A percentile compares a stretch with the other conserved stretches of the same genome.
These are phyloP conservation scores for Sphaerophoria taeniata DNA, from an alignment of 2,888 invertebrate genomes.

Conservation along the genomic window DNA sequence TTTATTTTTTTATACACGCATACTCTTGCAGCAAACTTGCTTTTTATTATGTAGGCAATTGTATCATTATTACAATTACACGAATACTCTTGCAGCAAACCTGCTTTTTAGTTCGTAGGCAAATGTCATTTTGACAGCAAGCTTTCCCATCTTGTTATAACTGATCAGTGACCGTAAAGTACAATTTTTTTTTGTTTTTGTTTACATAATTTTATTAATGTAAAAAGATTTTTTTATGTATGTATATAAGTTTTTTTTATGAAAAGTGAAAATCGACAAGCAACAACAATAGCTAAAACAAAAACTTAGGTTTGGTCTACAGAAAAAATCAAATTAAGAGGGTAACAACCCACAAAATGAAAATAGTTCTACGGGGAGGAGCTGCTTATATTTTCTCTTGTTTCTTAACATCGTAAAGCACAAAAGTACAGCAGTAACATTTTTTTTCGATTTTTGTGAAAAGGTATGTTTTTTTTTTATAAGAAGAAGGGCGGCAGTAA, in stretches of 20 bases:
- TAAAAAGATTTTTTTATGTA: slow-evolving; percentile 44
- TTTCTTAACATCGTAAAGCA: slow-evolving; percentile 8
- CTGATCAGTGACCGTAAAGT: slow-evolving; percentile 65
- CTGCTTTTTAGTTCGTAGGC: no score
- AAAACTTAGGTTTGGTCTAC: slow-evolving; percentile 35
- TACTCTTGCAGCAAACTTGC: no score
- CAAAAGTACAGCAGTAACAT: slow-evolving; percentile 7
- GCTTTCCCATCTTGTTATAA: no score
- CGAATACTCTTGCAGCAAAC: no score
- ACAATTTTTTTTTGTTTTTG: slow-evolving; percentile 34
- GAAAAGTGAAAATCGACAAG: slow-evolving; percentile 63
- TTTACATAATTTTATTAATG: slow-evolving; percentile 30
- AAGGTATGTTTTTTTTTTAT: not conserved
- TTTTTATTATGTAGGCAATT: no score
- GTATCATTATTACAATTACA: no score
- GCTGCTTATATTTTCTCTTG: slow-evolving; percentile 8
- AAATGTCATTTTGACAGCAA: no score
- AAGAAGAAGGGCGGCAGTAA: slow-evolving; percentile 53
- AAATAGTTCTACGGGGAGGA: slow-evolving; percentile 5
- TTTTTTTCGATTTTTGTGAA: slow-evolving; percentile 2
- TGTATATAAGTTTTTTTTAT: slow-evolving; percentile 35
- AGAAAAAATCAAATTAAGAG: not conserved
- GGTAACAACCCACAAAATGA: slow-evolving; percentile 11
- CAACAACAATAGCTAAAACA: slow-evolving; percentile 72
- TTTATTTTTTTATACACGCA: no score